These are phyloP conservation scores for Cuculus canorus DNA, from an alignment of 2,797 vertebrate genomes.

Conservation along the genomic window DNA sequence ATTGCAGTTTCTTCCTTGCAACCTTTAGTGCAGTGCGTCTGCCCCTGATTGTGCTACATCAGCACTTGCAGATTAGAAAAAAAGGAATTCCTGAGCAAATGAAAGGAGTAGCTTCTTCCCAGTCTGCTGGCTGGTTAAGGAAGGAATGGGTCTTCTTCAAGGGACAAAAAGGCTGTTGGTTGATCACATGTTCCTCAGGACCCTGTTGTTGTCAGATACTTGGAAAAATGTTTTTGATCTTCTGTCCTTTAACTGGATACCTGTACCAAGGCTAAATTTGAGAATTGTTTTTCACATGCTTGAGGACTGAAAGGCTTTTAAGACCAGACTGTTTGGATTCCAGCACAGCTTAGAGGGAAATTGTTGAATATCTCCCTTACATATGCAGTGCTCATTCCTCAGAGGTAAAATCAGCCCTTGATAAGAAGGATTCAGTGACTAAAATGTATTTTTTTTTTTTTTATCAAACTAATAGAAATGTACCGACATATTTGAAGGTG, in stretches of 20 bases:
- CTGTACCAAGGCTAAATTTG: not conserved
- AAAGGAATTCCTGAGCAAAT: not conserved
- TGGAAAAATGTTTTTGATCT: not conserved
- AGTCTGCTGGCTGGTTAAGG: not conserved
- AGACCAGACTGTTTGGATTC: not conserved
- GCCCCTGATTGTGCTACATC: conserved; percentile 30
- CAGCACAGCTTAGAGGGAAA: not conserved
- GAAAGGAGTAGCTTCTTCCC: not conserved
- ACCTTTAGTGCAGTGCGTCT: conserved; percentile 14
- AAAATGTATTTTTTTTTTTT: not conserved
- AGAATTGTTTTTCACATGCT: not conserved
- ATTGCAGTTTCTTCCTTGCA: conserved; percentile 55
- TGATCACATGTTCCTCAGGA: not conserved
- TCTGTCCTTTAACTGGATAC: not conserved
- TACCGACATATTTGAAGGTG: not conserved
- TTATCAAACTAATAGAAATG: not conserved
- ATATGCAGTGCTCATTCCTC: not conserved
- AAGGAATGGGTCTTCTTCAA: not conserved
- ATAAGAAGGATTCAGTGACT: not conserved
- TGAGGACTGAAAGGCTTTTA: not conserved
- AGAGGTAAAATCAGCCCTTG: not conserved
- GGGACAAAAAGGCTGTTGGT: rapidly evolving
- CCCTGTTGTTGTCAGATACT: not conserved
- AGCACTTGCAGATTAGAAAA: conserved; percentile 34
- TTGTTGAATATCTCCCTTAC: not conserved